Evolutionary conservation across 2,113 vertebrate species (phyloP), one percentile per base, ranked within the genome.

Genomic region (Salvelinus fontinalis): DNA sequence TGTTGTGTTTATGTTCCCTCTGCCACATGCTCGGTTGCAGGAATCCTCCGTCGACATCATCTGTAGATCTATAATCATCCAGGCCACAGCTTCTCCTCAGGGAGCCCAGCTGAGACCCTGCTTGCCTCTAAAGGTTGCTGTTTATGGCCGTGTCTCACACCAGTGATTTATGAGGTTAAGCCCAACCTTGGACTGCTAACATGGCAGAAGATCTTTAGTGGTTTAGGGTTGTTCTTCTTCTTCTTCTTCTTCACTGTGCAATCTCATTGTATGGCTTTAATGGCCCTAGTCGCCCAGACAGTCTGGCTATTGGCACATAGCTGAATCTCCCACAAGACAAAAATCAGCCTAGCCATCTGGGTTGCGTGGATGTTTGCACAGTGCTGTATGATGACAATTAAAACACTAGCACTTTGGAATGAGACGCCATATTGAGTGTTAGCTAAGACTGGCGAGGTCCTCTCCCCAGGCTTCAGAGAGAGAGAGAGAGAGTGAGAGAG

Each of bases 1-100:
- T 5, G 18, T 68, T 71, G 69, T 48, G 70, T 86, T 83, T 83
- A 76, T 73, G 76, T 84, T 81, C 72, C 76, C 65, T 84, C 54
- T 1, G 44, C 31, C 59, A 1, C 57, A 60, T n/a, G 20, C 57
- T 24, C 7, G n/a, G 79, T 75, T 73, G 71, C 77, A 73, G 82
- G 82, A 80, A 88, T 86, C 79, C 85, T 89, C 83, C 82, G 77
- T 79, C 82, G 88, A 89, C 86, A 91, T 92, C 89, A 91, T 89
- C 81, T 91, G 87, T 85, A 86, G 84, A 88, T 86, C 71, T 86
- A 83, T 89, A 91, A 89, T 91, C 89, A 93, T 92, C 79, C 87
- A 91, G 87, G 85, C 86, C 87, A 79, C 74, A 86, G 85, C 66
- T 75, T 84, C 80, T 87, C 84, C 87, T 88, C 85, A 84, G 86